Conservation (phyloP, 2,888 invertebrate species). For the Podotricha telesiphe region DNA sequence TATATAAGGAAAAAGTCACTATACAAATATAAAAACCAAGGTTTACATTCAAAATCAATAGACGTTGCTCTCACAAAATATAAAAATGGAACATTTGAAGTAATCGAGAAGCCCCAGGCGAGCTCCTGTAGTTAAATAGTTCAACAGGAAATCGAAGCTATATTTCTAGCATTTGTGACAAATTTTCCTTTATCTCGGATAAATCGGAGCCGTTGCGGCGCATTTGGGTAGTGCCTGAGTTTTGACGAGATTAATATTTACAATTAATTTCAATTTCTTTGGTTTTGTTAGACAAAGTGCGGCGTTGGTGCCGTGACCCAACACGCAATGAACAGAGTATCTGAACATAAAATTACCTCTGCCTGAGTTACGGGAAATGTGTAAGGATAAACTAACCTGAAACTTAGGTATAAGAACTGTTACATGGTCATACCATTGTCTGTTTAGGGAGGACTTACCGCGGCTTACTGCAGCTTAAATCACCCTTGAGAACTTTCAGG, state of each 20-base stretch:
- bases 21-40: neutral
- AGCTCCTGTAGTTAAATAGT: conserved; percentile 5
- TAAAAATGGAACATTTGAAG: conserved; percentile 8
- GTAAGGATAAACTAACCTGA: neutral
- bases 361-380: neutral
- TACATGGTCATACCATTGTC: neutral
- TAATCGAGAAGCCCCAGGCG: conserved; percentile 6
- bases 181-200: neutral
- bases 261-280: too few relatives aligned
- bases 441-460: neutral
- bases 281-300: too few relatives aligned
- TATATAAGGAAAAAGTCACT: too few relatives aligned
- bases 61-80: conserved; percentile 5
- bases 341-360: too few relatives aligned
- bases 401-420: neutral
- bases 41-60: conserved; percentile 12
- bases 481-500: neutral
- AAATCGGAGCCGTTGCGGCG: neutral
- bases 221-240: neutral
- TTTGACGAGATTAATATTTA: too few relatives aligned
- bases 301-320: too few relatives aligned
- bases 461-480: conserved; percentile 2
- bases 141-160: conserved; percentile 15
- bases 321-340: too few relatives aligned
- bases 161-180: conserved; percentile 9